Evolutionary conservation across 2,797 vertebrate genomes (phyloP).

Genomic region (Pteronotus mesoamericanus): DNA sequence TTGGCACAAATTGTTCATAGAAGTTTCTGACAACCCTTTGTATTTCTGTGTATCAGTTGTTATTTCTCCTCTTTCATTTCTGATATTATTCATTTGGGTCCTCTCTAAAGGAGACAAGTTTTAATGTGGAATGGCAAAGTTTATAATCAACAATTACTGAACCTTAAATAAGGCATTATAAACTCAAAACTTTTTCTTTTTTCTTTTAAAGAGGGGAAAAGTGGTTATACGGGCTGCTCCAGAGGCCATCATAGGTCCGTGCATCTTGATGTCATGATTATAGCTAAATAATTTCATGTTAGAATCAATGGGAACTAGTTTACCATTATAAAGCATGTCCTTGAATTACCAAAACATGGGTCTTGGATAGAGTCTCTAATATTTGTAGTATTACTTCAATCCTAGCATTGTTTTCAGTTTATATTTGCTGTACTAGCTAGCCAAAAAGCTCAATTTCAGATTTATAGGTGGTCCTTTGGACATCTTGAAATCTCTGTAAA

Average conservation of each 20-base stretch:
- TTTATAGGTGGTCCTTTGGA: neutral
- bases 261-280: neutral
- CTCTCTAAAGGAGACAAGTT: slow-evolving; percentile 7
- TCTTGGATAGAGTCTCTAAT: neutral
- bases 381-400: neutral
- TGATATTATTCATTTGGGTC: too few relatives aligned
- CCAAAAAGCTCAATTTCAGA: neutral
- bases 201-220: neutral
- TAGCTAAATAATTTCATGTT: neutral
- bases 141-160: neutral
- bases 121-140: slow-evolving; percentile 19
- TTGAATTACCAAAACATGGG: neutral
- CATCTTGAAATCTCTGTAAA: neutral
- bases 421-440: neutral
- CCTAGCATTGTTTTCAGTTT: neutral
- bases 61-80: too few relatives aligned
- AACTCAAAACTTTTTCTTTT: neutral
- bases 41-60: too few relatives aligned
- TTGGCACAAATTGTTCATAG: too few relatives aligned
- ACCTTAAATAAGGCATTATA: neutral
- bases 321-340: neutral
- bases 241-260: neutral
- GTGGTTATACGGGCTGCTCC: neutral
- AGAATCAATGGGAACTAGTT: neutral
- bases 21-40: too few relatives aligned